phyloP scores from a whole-genome alignment of 2,113 vertebrate species.

The Turdus rufiventris region DNA sequence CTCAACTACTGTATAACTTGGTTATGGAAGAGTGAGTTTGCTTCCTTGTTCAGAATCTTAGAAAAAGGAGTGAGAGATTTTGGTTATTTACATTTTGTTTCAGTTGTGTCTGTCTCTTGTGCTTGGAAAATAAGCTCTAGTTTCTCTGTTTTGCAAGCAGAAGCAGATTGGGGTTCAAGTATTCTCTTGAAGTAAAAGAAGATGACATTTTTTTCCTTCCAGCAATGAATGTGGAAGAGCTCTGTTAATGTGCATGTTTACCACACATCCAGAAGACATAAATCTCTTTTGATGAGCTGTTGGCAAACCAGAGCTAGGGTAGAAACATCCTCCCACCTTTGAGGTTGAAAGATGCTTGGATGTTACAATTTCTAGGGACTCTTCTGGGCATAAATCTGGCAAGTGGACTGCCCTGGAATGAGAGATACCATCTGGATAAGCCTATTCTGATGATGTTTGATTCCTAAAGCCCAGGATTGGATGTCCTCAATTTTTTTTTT shows the following conservation, averaged over 20 bases:
- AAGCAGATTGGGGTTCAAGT: not conserved
- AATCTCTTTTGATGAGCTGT: not conserved
- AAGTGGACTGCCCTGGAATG: not conserved
- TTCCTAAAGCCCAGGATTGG: not conserved
- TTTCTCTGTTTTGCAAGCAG: not conserved
- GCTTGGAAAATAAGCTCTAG: not conserved
- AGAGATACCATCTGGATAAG: not conserved
- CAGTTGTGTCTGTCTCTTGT: not conserved
- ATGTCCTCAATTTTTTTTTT: not conserved
- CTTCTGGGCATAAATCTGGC: not conserved
- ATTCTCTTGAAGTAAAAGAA: constrained; percentile 4
- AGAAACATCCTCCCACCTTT: not conserved
- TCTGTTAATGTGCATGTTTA: not conserved
- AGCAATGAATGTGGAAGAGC: not conserved
- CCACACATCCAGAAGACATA: not conserved
- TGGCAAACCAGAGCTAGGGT: not conserved
- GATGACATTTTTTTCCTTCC: not conserved
- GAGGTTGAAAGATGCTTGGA: not conserved
- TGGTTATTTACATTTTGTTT: not conserved
- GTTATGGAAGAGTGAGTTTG: not conserved
- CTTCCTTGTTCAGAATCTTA: not conserved
- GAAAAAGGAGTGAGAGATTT: not conserved
- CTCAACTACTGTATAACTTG: not conserved
- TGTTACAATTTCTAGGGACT: not conserved
- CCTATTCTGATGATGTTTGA: not conserved